These are phyloP conservation scores for Chiridota heheva DNA, from an alignment of 35 echinoderm and acorn worm genomes.

Conservation along the genomic window DNA sequence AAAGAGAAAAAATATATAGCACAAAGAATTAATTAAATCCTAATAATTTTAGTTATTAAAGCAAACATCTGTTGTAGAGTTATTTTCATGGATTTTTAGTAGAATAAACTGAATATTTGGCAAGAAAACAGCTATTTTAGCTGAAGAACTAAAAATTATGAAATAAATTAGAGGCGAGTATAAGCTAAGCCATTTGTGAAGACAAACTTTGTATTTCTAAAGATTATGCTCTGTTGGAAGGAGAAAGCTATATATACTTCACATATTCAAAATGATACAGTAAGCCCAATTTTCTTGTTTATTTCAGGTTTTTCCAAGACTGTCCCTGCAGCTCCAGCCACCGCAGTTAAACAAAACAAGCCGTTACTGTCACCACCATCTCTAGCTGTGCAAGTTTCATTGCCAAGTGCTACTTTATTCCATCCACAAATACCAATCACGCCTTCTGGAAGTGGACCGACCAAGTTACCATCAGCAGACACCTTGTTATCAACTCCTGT, in stretches of 20 bases:
- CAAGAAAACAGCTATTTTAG: conserved; percentile 45
- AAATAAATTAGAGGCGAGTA: conserved; percentile 13
- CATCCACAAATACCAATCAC: no score
- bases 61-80: no score
- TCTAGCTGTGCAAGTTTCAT: no score
- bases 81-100: no score
- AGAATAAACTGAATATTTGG: no score
- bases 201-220: not conserved
- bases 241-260: not conserved
- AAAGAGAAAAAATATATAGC: no score
- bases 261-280: not conserved
- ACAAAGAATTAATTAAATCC: no score
- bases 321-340: conserved; percentile 7
- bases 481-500: no score
- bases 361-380: not conserved
- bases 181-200: not conserved
- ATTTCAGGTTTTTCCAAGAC: conserved; percentile 2
- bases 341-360: conserved; percentile 29
- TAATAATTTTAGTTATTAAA: no score
- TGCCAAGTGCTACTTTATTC: no score
- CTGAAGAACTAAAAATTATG: conserved; percentile 31
- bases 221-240: not conserved
- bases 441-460: no score
- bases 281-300: not conserved
- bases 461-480: no score